These are phyloP conservation scores for Leucoma salicis DNA, from an alignment of 2,888 invertebrate species.

Conservation along the genomic window DNA sequence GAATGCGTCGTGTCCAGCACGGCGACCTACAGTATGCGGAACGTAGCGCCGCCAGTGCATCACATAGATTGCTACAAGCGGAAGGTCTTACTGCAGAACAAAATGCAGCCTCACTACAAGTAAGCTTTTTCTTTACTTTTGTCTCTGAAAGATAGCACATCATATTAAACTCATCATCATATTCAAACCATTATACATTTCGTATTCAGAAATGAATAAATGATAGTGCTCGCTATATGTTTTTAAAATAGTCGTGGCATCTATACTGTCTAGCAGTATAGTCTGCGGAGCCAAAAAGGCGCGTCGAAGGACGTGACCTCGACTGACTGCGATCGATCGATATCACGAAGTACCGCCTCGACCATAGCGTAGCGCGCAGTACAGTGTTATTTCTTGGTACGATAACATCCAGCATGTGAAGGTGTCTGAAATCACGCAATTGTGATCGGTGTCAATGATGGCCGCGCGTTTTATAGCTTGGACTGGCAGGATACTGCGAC, in stretches of 20 bases:
- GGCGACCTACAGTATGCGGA: slow-evolving; percentile 92
- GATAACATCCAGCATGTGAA: slow-evolving; percentile 57
- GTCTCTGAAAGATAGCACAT: too few species aligned
- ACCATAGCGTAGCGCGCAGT: slow-evolving; percentile 64
- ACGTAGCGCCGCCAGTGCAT: slow-evolving; percentile 89
- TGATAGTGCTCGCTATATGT: too few species aligned
- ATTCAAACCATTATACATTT: too few species aligned
- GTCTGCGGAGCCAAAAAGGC: slow-evolving; percentile 64
- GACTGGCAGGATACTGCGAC: slow-evolving; percentile 71
- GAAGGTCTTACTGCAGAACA: slow-evolving; percentile 94
- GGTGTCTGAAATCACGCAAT: slow-evolving; percentile 32
- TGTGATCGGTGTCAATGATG: slow-evolving; percentile 44
- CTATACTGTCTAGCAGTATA: slow-evolving; percentile 20
- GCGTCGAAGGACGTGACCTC: slow-evolving; percentile 81
- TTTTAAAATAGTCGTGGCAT: too few species aligned
- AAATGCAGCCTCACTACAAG: slow-evolving; percentile 91
- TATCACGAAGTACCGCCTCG: slow-evolving; percentile 61
- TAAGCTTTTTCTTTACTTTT: slow-evolving; percentile 52
- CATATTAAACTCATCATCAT: too few species aligned
- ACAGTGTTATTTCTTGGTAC: slow-evolving; percentile 59
- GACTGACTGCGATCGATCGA: slow-evolving; percentile 71
- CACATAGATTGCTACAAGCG: slow-evolving; percentile 89
- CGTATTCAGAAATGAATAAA: too few species aligned
- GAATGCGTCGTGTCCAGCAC: slow-evolving; percentile 85
- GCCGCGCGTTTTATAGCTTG: slow-evolving; percentile 66